A percentile compares a stretch with the other conserved stretches of the same genome.
Evolutionary conservation across 2,113 vertebrate species (phyloP).

Genomic region (Corythaixoides concolor): DNA sequence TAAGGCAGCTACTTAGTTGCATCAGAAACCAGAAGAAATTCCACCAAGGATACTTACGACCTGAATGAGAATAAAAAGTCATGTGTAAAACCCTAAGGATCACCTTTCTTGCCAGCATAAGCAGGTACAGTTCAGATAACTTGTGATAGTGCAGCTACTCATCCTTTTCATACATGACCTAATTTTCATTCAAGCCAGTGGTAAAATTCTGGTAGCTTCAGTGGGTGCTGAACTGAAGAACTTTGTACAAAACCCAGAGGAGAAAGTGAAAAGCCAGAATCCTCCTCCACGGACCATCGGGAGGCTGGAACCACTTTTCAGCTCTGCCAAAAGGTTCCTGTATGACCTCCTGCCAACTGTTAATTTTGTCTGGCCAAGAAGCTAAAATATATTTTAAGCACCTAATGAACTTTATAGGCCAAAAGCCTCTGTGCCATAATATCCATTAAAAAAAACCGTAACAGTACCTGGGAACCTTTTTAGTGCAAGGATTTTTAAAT

Average conservation of each 20-base stretch:
- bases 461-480: background rate
- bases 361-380: slow-evolving; percentile 19
- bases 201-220: background rate
- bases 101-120: background rate
- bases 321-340: background rate
- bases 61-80: background rate
- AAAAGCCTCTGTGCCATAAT: background rate
- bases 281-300: background rate
- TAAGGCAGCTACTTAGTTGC: background rate
- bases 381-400: slow-evolving; percentile 25
- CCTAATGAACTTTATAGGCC: slow-evolving; percentile 17
- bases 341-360: background rate
- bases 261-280: background rate
- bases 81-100: background rate
- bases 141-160: background rate
- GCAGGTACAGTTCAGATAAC: background rate
- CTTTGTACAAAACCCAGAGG: background rate
- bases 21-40: background rate
- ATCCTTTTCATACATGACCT: background rate
- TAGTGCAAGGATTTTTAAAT: background rate
- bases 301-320: background rate
- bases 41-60: fast-evolving
- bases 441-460: background rate
- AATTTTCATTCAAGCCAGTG: background rate
- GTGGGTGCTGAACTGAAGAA: background rate